These are phyloP conservation scores for Diaprepes abbreviatus DNA, from an alignment of 2,888 invertebrate species.

Conservation along the genomic window DNA sequence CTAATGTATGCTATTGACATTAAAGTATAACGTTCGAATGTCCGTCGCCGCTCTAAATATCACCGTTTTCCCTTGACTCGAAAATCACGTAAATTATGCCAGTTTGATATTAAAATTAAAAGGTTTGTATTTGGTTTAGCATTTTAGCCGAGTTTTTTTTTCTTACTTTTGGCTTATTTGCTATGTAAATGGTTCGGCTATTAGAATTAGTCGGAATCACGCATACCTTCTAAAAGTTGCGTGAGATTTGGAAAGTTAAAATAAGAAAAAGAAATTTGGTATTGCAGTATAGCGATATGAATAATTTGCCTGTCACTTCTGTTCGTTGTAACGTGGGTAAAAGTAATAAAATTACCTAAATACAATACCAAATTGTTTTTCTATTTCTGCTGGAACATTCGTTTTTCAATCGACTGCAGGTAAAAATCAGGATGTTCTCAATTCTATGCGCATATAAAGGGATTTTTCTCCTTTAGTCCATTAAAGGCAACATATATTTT, in stretches of 20 bases:
- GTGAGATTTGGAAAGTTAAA: slow-evolving; percentile 44
- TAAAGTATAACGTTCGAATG: slow-evolving; percentile 44
- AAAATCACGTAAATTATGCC: slow-evolving; percentile 46
- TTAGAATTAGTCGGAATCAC: slow-evolving; percentile 36
- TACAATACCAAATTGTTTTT: no score
- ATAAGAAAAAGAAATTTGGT: slow-evolving; percentile 19
- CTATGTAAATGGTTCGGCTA: slow-evolving; percentile 30
- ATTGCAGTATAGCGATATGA: slow-evolving; percentile 8
- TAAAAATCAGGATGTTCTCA: no score
- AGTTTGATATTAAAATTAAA: slow-evolving; percentile 43
- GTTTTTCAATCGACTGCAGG: no score
- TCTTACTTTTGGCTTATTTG: slow-evolving; percentile 20
- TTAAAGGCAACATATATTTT: no score
- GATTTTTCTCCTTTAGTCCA: no score
- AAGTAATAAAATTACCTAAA: no score
- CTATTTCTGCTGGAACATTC: no score
- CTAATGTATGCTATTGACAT: slow-evolving; percentile 48
- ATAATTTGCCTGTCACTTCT: background rate
- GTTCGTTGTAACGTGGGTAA: background rate
- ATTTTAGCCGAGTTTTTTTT: slow-evolving; percentile 24
- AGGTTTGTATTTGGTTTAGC: slow-evolving; percentile 2
- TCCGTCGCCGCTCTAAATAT: slow-evolving; percentile 44
- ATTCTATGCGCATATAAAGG: no score
- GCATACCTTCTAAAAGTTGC: slow-evolving; percentile 48
- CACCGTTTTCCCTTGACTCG: slow-evolving; percentile 51